Base-by-base conservation (phyloP, 2,797 vertebrate species). In the Pangasius sanitwongsei region DNA sequence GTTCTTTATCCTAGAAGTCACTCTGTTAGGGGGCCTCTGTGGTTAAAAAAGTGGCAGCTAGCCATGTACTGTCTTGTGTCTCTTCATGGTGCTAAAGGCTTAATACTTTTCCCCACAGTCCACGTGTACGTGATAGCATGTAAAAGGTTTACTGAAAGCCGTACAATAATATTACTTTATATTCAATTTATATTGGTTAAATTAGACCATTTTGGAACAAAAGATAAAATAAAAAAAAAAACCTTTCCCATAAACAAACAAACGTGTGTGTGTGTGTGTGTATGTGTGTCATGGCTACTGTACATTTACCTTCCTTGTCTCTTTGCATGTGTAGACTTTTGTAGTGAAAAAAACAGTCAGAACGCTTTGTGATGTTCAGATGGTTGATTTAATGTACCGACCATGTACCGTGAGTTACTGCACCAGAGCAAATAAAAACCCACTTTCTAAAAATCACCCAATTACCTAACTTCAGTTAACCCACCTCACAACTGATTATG, bases 31-130 rank as follows among this genome's bases (percentile, higher is more conserved):
- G 23, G 88, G 86, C 34, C 57, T 77, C 50, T 80, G 31, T 78
- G 41, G 89, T 88, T 92, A 75, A 75, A 65, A 90, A 91, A 92
- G 89, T 34, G 89, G 93, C 90, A 84, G 88, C 65, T 85, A 86
- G 53, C 89, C 92, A 93, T 93, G 87, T 87, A 92, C 92, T 92
- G 65, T 85, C 65, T 34, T 25, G 4, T 53, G 28, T 53, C 44
- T 84, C 61, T 13, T 69, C 55, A 34, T 8, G 0, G 82, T 50
- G 63, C 31, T 55, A 6, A 67, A 85, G 4, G 11, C 18, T 13
- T 85, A 25, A 70, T 13, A 13, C 63, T 50, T 44, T 59, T 25
- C 9, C 15, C 77, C 77, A 31, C 9, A 37, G 11, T 37, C 6
- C 2, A 78, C 2, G 15, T 82, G 37, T 18, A 83, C 28, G 25